A percentile compares a stretch with the other conserved stretches of the same genome.
These are phyloP conservation scores for Cotesia congregata DNA, from an alignment of 2,888 invertebrate species.

Conservation along the genomic window DNA sequence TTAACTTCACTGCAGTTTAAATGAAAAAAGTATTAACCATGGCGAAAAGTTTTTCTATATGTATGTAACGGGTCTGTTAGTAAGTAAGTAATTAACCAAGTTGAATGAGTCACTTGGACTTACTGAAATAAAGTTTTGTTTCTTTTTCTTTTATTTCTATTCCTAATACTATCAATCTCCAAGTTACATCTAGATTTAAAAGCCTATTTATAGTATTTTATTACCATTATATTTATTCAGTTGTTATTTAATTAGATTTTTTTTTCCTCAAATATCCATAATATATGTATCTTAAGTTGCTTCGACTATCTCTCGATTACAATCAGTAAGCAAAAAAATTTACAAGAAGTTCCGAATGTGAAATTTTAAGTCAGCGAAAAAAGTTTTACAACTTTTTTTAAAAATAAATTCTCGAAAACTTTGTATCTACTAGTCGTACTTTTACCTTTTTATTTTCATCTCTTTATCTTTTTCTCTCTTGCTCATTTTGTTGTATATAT, in stretches of 20 bases:
- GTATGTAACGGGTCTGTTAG: conserved; percentile 24
- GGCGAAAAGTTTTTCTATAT: neutral
- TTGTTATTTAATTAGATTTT: conserved; percentile 2
- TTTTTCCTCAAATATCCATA: neutral
- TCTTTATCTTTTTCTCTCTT: neutral
- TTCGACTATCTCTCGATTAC: neutral
- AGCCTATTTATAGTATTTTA: neutral
- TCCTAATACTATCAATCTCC: conserved; percentile 31
- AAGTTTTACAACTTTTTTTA: neutral
- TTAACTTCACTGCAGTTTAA: conserved; percentile 17
- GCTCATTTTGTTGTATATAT: neutral
- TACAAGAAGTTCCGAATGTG: neutral
- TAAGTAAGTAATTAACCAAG: conserved; percentile 55
- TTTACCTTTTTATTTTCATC: neutral
- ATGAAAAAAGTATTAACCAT: conserved; percentile 26
- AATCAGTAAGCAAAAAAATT: neutral
- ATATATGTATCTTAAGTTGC: neutral
- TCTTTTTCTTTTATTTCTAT: conserved; percentile 27
- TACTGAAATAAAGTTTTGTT: conserved; percentile 50
- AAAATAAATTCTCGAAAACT: neutral
- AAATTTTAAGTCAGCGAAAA: neutral
- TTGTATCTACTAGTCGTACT: neutral
- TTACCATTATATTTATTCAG: neutral
- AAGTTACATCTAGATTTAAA: conserved; percentile 25
- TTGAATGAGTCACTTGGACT: conserved; percentile 56